Evolutionary conservation across 2,113 vertebrate genomes (phyloP), one percentile per base, ranked within the genome.

Genomic region (Laticauda laticaudata): DNA sequence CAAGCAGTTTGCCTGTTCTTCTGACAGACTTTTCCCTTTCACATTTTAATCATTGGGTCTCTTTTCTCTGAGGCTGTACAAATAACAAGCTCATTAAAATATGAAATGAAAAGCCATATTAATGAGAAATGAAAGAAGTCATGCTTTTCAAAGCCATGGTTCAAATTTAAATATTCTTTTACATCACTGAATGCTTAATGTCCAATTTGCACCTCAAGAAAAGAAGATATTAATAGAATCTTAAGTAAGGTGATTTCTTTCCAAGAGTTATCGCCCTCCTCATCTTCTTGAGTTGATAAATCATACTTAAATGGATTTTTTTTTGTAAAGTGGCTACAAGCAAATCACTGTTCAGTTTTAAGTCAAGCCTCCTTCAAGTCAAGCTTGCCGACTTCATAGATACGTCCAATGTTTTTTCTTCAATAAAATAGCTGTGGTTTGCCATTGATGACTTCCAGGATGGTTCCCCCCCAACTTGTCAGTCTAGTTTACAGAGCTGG

Each of bases 51-150:
- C 93, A 29, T 89, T 53, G 43, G 14, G 54, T 18, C 7, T 48
- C 48, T 61, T 95, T 12, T 94, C 10, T 93, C 89, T 24, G 69
- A 89, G 45, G 39, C 0, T 94, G 89, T 93, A 92, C 91, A 56
- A 89, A 7, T n/a, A 53, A 61, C 54, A 81, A 86, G 10, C 86
- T 94, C 34, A 89, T 96, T 95, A 95, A 95, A 95, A 90, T 90
- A 90, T 90, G 75, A 90, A 90, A 90, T 90, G 69, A 86, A 86
- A 93, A 61, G 75, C 54, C 43, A 61, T 61, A 86, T 90, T 90
- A 90, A 90, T 86, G 75, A 86, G n/a, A 86, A 57, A 86, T 54
- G 92, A 93, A 93, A 86, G 34, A 86, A 93, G 45, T 56, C 87
- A 34, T 89, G 87, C 75, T 93, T 90, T 86, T 90, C 69, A 93